Evolutionary conservation across 1,140 invertebrate species (phyloP), one percentile per base, ranked within the genome.

Genomic region (Eriocheir sinensis): DNA sequence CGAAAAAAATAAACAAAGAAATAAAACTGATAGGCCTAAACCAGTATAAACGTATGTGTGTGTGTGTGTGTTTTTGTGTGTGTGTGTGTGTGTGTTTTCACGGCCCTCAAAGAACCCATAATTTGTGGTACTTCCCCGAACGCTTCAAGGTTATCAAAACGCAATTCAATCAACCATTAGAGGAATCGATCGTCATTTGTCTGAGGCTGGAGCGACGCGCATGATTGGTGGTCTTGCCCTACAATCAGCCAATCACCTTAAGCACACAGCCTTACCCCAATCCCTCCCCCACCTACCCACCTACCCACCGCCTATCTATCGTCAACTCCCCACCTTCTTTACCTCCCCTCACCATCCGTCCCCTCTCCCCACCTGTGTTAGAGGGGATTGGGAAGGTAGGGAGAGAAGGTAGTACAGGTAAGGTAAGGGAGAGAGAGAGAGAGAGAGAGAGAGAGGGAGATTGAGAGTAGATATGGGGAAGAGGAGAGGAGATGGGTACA

Each of bases 221-320:
- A 40, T 94, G 93, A 94, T 94, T 94, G 93, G 93, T 94, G 79
- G 93, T 38, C 85, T 38, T 32, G 60, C 79, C 85, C 80, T 94
- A 91, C 89, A 94, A 94, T 94, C 93, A 94, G 91, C 93, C 89
- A 94, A 94, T 94, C 89, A 94, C 53, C 89, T 80, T 94, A 94
- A 94, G 93, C 93, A 94, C 93, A 48, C n/a, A 9, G 4, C 9
- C 3, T 34, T 41, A 17, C 85, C 85, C 27, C 34, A 40, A 15
- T 88, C 36, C 34, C 40, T 32, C 80, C 36, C 30, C 30, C 9
- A 53, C 48, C 48, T 53, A 3, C 48, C 9, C n/a, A n/a, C 12
- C 60, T n/a, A 15, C n/a, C 60, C n/a, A n/a, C 12, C n/a, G 60
- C 12, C 60, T 15, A 72, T 15, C 60, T n/a, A 15, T 72, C 12